phyloP scores from a whole-genome alignment of 2,888 invertebrate genomes.

The Bellardia pandia region DNA sequence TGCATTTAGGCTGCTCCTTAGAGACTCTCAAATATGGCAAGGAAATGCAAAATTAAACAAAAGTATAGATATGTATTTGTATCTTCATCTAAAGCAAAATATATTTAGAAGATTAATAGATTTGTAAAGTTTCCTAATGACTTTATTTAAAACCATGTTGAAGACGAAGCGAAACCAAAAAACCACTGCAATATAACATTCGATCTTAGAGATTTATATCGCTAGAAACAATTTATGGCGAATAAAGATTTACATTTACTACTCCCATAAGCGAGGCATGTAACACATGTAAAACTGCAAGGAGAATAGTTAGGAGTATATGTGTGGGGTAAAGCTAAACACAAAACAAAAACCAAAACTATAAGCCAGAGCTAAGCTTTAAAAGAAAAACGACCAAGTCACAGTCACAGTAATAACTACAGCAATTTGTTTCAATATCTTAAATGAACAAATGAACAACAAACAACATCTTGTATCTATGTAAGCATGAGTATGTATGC shows the following conservation, averaged over 20 bases:
- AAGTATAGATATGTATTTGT: slow-evolving; percentile 33
- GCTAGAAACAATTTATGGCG: slow-evolving; percentile 70
- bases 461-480: slow-evolving; percentile 20
- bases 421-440: slow-evolving; percentile 72
- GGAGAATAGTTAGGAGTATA: slow-evolving; percentile 17
- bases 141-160: slow-evolving; percentile 71
- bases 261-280: slow-evolving; percentile 62
- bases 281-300: slow-evolving; percentile 37
- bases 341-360: slow-evolving; percentile 15
- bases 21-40: slow-evolving; percentile 36
- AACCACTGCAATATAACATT: slow-evolving; percentile 62
- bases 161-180: slow-evolving; percentile 1
- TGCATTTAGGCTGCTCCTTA: slow-evolving; percentile 22
- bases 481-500: slow-evolving; percentile 33
- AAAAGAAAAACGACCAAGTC: slow-evolving; percentile 55
- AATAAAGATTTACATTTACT: slow-evolving; percentile 72
- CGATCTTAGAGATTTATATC: slow-evolving; percentile 73
- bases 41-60: slow-evolving; percentile 26
- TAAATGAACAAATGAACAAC: slow-evolving; percentile 54
- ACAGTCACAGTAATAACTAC: slow-evolving; percentile 64
- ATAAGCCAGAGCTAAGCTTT: slow-evolving; percentile 44
- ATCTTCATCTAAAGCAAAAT: slow-evolving; percentile 61
- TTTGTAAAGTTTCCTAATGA: slow-evolving; percentile 73
- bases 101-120: slow-evolving; percentile 71
- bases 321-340: slow-evolving; percentile 65